Percentiles rank a stretch among this genome's conserved stretches.
Evolutionary conservation across 2,888 invertebrate species (phyloP).

Genomic region (Leptinotarsa tumamoca): DNA sequence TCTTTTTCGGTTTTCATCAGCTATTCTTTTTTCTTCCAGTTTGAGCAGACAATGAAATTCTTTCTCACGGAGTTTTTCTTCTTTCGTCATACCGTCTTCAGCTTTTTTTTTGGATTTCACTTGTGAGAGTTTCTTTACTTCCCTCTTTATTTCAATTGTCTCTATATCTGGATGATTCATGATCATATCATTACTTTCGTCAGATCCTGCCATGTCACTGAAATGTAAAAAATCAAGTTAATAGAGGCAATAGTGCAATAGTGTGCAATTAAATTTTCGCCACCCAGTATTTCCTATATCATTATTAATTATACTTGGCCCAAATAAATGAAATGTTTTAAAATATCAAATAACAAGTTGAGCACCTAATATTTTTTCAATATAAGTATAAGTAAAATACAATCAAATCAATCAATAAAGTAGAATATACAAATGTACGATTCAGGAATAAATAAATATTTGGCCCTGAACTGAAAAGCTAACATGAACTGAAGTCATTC

Average conservation of each 20-base stretch:
- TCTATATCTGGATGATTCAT: conserved; percentile 32
- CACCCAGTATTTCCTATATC: too few relatives aligned
- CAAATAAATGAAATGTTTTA: too few relatives aligned
- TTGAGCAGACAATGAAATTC: not conserved
- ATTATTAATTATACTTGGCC: too few relatives aligned
- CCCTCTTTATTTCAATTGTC: conserved; percentile 16
- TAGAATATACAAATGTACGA: too few relatives aligned
- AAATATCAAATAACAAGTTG: too few relatives aligned
- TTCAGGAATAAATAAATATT: too few relatives aligned
- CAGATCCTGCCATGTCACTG: conserved; percentile 20
- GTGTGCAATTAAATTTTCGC: too few relatives aligned
- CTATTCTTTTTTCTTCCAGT: conserved; percentile 22
- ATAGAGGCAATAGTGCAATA: not conserved
- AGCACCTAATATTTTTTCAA: too few relatives aligned
- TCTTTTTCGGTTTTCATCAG: not conserved
- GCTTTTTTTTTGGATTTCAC: not conserved
- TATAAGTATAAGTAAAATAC: too few relatives aligned
- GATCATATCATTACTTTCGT: conserved; percentile 28
- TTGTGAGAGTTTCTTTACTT: conserved; percentile 2
- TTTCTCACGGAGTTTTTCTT: not conserved
- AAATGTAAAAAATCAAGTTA: not conserved
- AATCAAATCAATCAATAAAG: too few relatives aligned
- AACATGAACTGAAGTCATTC: too few relatives aligned
- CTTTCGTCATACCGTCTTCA: not conserved
- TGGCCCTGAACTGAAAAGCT: too few relatives aligned